A percentile compares a stretch with the other conserved stretches of the same genome.
phyloP scores from a whole-genome alignment of 2,888 invertebrate species.

The Tricholauxania praeusta region DNA sequence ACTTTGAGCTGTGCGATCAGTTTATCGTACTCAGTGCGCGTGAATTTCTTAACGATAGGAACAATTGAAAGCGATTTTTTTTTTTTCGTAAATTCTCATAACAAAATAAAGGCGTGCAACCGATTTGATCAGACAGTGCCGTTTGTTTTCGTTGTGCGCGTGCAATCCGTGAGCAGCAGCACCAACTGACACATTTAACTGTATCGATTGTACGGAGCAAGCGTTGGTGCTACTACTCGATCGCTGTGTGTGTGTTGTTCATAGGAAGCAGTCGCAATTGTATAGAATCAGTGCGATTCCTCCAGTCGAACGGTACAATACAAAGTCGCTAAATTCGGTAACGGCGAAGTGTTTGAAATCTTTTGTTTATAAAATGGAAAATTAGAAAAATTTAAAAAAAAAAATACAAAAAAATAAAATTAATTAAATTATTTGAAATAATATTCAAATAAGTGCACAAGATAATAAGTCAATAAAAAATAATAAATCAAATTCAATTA shows the following conservation, averaged over 20 bases:
- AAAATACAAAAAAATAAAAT: no score
- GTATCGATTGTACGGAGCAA: neutral
- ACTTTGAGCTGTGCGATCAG: no score
- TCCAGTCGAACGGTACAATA: slow-evolving; percentile 24
- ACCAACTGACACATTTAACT: slow-evolving; percentile 2
- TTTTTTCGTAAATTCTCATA: neutral
- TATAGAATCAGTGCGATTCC: slow-evolving; percentile 27
- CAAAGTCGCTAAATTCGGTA: neutral
- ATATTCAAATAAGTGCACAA: no score
- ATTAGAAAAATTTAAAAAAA: no score
- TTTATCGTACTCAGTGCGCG: no score
- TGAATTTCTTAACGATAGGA: no score
- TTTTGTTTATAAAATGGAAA: no score
- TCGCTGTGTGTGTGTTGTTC: neutral
- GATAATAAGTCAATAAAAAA: no score
- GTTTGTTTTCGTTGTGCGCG: neutral
- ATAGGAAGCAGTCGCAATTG: neutral
- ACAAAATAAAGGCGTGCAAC: neutral
- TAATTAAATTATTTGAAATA: no score
- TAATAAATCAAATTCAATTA: no score
- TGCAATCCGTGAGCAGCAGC: neutral
- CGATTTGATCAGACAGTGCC: neutral
- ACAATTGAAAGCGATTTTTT: no score
- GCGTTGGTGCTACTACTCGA: neutral
- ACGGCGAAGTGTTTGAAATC: no score